Conservation (phyloP, 2,113 vertebrate genomes). For the Amphilophus citrinellus region DNA sequence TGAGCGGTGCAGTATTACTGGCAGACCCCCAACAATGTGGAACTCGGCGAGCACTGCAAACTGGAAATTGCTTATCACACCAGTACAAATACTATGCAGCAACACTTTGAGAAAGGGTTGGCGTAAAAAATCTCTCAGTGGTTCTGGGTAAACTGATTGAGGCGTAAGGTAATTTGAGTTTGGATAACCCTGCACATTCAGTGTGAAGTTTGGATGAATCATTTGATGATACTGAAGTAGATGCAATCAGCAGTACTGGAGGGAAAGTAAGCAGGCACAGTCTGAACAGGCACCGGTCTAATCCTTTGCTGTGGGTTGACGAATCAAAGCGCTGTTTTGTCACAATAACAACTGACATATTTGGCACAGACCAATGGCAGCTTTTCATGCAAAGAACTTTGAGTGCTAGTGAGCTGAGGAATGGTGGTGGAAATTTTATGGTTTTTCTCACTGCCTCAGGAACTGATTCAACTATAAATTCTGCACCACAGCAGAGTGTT, state of each 20-base stretch:
- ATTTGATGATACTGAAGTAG: not conserved
- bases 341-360: not conserved
- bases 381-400: not conserved
- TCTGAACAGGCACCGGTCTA: not conserved
- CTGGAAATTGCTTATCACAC: not conserved
- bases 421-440: not conserved
- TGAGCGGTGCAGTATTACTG: not conserved
- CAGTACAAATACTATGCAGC: not conserved
- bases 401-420: not conserved
- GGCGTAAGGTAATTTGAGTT: constrained; percentile 3
- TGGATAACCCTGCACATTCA: not conserved
- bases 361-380: not conserved
- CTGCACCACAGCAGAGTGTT: not conserved
- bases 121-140: not conserved
- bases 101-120: not conserved
- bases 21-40: not conserved
- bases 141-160: not conserved
- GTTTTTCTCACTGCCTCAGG: not conserved
- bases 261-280: not conserved
- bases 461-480: not conserved
- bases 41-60: not conserved
- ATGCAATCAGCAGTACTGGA: not conserved
- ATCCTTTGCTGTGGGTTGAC: not conserved
- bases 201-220: constrained; percentile 11
- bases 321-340: not conserved